These are phyloP conservation scores for Onychostoma macrolepis DNA, from an alignment of 2,113 vertebrate species.

Conservation along the genomic window DNA sequence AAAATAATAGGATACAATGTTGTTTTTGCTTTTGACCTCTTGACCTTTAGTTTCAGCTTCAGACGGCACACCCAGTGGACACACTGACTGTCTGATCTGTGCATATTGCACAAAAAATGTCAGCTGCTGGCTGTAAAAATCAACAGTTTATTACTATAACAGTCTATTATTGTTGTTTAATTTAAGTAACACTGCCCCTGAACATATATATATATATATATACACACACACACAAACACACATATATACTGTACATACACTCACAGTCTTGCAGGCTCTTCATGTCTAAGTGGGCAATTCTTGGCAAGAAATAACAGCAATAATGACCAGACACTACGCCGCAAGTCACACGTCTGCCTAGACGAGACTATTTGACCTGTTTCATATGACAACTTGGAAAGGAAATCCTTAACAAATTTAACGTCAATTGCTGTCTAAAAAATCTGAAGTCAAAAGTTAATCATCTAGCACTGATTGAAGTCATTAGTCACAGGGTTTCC, in stretches of 20 bases:
- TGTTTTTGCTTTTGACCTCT: neutral
- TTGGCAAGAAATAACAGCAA: neutral
- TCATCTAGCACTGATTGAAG: neutral
- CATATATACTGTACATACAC: neutral
- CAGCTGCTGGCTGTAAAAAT: neutral
- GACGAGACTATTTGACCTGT: neutral
- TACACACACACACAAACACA: too few relatives aligned
- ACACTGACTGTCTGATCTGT: neutral
- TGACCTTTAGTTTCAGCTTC: conserved; percentile 1
- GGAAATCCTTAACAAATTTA: neutral
- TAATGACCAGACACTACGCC: neutral
- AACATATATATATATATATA: too few relatives aligned
- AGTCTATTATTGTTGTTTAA: too few relatives aligned
- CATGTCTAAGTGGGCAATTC: neutral
- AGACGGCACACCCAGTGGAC: neutral
- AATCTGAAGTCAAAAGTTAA: neutral
- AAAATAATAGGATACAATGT: neutral
- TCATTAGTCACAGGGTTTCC: neutral
- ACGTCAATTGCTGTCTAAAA: neutral
- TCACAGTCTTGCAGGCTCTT: neutral
- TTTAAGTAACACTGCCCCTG: too few relatives aligned
- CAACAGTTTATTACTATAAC: too few relatives aligned
- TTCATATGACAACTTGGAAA: neutral
- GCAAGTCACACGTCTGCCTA: neutral
- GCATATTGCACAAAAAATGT: neutral